Evolutionary conservation across 2,113 vertebrate species (phyloP).

Genomic region (Podarcis muralis): DNA sequence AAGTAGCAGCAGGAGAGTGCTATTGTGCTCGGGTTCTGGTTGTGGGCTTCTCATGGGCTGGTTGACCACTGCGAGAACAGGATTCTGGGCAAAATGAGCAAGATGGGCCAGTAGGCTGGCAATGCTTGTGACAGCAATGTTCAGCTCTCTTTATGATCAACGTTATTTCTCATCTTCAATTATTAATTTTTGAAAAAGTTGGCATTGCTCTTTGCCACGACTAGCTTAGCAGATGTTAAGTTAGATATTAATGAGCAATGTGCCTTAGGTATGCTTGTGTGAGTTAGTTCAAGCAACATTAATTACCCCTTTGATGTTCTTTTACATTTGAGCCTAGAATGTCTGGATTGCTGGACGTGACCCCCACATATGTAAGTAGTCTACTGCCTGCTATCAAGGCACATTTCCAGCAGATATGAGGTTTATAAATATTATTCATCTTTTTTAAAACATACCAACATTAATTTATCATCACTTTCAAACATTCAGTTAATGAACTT

Average conservation of each 20-base stretch:
- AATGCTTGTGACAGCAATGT: background rate
- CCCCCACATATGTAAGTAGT: background rate
- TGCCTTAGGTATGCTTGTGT: background rate
- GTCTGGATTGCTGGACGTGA: background rate
- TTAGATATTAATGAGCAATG: background rate
- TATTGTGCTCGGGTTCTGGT: no score
- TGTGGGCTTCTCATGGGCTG: no score
- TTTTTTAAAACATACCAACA: background rate
- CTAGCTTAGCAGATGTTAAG: background rate
- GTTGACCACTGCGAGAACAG: no score
- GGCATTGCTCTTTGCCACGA: background rate
- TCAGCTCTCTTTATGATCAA: background rate
- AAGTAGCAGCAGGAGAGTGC: background rate
- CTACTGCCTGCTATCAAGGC: background rate
- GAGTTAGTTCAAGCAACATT: background rate
- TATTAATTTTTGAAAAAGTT: background rate
- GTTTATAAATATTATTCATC: no score
- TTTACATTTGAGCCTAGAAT: background rate
- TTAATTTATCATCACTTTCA: background rate
- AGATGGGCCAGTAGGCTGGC: no score
- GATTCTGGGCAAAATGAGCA: no score
- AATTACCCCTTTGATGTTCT: background rate
- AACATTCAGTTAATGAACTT: no score
- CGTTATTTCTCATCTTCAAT: background rate
- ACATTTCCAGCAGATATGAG: constrained; percentile 11